Conservation (phyloP, 2,797 vertebrate species). For the Cyprinella venusta region DNA sequence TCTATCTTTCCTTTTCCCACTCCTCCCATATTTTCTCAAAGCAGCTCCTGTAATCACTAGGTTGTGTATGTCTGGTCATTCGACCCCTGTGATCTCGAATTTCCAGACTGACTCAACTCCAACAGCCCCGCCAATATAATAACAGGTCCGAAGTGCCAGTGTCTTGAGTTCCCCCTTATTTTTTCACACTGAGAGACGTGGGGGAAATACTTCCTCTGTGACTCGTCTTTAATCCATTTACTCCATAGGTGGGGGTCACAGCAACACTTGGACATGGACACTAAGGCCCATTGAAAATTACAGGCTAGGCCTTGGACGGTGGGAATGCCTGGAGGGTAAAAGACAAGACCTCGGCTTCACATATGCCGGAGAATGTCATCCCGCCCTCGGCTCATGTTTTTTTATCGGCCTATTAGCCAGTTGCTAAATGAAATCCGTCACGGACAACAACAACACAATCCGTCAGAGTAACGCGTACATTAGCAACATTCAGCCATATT, state of each 20-base stretch:
- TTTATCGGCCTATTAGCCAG: constrained; percentile 17
- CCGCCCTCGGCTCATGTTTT: constrained; percentile 14
- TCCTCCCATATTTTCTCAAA: constrained; percentile 39
- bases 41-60: constrained; percentile 45
- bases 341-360: constrained; percentile 15
- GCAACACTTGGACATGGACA: constrained; percentile 71
- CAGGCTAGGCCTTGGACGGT: constrained; percentile 33
- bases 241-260: constrained; percentile 64
- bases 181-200: constrained; percentile 33
- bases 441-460: constrained; percentile 66
- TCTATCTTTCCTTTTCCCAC: constrained; percentile 33
- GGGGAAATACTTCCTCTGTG: constrained; percentile 60
- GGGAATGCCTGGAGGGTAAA: constrained; percentile 44
- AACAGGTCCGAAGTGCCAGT: constrained; percentile 42
- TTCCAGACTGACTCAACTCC: constrained; percentile 23
- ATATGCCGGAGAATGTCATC: constrained; percentile 28
- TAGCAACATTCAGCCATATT: constrained; percentile 2
- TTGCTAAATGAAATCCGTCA: constrained; percentile 73
- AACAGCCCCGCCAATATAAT: constrained; percentile 62
- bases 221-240: constrained; percentile 72
- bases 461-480: constrained; percentile 69
- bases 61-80: constrained; percentile 43
- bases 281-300: constrained; percentile 73
- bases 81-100: constrained; percentile 36
- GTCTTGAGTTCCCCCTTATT: constrained; percentile 50